phyloP scores from a whole-genome alignment of 2,113 vertebrate species.

The Acanthochromis polyacanthus region DNA sequence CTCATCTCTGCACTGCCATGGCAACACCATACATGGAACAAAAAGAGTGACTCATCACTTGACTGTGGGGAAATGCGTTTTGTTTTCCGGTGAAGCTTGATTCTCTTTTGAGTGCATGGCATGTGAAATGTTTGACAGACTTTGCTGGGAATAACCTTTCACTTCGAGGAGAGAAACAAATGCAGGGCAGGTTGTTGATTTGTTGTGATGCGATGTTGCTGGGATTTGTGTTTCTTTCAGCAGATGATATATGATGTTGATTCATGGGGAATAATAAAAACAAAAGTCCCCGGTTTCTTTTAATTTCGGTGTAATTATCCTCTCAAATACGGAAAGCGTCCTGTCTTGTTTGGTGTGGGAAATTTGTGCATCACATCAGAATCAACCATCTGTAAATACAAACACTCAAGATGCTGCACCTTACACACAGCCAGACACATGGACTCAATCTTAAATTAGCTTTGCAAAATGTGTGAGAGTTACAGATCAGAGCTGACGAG shows the following conservation, averaged over 20 bases:
- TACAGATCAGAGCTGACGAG: conserved; percentile 66
- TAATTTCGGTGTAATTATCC: conserved; percentile 32
- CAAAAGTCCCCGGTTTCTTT: conserved; percentile 20
- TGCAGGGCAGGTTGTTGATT: conserved; percentile 1
- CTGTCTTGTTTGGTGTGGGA: conserved; percentile 11
- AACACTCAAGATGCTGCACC: conserved; percentile 35
- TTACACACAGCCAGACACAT: conserved; percentile 40
- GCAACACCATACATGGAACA: conserved; percentile 44
- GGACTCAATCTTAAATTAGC: conserved; percentile 53
- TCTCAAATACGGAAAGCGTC: conserved; percentile 26
- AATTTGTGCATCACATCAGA: conserved; percentile 9
- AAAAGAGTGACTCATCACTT: conserved; percentile 36
- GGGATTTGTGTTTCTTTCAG: conserved; percentile 1
- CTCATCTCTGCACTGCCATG: conserved; percentile 41
- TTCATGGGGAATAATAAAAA: conserved; percentile 30
- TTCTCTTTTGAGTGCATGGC: conserved; percentile 9
- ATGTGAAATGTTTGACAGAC: neutral
- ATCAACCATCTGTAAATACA: conserved; percentile 24
- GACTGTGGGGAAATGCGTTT: conserved; percentile 32
- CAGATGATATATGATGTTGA: conserved; percentile 32
- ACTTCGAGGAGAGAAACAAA: conserved; percentile 3
- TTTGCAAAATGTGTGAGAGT: conserved; percentile 42
- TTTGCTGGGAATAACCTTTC: neutral
- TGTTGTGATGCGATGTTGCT: conserved; percentile 18
- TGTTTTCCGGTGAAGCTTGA: conserved; percentile 29